Evolutionary conservation across 2,797 vertebrate species (phyloP).

Genomic region (Acanthis flammea): DNA sequence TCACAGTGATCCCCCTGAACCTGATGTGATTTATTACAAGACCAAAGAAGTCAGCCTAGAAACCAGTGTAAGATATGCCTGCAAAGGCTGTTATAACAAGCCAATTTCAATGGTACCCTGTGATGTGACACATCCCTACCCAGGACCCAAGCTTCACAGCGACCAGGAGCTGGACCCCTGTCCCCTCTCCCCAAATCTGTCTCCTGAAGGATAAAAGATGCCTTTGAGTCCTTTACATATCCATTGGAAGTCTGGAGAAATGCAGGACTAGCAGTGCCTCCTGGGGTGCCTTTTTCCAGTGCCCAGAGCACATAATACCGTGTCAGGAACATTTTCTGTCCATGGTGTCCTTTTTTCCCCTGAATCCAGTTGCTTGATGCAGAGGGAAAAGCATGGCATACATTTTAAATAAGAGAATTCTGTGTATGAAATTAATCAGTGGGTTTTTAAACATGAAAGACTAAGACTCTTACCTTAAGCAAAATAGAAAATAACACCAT

Average conservation of each 20-base stretch:
- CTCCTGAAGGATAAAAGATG: neutral
- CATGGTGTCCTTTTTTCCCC: rapidly evolving
- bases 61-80: neutral
- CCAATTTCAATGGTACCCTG: neutral
- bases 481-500: neutral
- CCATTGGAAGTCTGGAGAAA: neutral
- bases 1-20: neutral
- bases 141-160: neutral
- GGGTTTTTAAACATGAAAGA: neutral
- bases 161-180: neutral
- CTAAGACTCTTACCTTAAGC: neutral
- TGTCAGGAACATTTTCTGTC: neutral
- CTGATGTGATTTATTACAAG: neutral
- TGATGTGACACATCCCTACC: neutral
- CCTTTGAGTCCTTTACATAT: neutral
- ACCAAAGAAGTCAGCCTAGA: neutral
- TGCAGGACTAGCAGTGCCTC: neutral
- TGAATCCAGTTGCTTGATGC: neutral
- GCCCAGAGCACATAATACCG: rapidly evolving
- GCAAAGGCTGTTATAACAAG: neutral
- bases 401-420: neutral
- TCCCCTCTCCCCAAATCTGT: neutral
- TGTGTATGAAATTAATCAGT: neutral
- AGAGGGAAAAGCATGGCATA: neutral
- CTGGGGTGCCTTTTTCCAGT: neutral